These are phyloP conservation scores for Geopemphigus sp. DNA, from an alignment of 1,140 invertebrate species.

Conservation along the genomic window DNA sequence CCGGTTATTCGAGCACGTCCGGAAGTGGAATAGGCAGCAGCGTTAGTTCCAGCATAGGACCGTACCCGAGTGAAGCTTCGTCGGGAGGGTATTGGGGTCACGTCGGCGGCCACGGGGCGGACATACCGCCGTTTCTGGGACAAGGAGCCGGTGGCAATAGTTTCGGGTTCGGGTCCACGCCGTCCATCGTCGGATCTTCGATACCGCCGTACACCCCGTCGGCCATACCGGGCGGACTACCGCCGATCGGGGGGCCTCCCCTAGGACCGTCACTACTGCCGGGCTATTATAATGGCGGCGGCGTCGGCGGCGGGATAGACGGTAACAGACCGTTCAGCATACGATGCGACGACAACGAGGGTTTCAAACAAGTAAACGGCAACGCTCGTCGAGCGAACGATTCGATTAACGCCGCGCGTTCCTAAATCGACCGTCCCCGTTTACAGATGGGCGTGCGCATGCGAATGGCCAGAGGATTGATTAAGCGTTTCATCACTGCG, in stretches of 20 bases:
- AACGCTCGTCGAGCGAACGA: too few relatives aligned
- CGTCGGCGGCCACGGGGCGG: constrained; percentile 52
- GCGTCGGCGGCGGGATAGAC: constrained; percentile 12
- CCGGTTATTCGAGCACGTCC: constrained; percentile 48
- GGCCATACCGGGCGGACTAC: constrained; percentile 46
- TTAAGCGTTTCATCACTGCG: constrained; percentile 70
- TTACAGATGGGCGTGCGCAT: constrained; percentile 66
- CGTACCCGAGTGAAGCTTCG: constrained; percentile 55
- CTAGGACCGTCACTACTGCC: constrained; percentile 41
- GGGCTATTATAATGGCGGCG: not conserved
- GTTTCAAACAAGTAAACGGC: constrained; percentile 66
- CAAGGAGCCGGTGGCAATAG: constrained; percentile 5
- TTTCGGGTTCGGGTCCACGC: constrained; percentile 41
- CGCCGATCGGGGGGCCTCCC: constrained; percentile 7
- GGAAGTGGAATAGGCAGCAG: constrained; percentile 53
- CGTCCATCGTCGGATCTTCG: constrained; percentile 20
- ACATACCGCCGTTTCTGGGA: constrained; percentile 31
- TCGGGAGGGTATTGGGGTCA: constrained; percentile 55
- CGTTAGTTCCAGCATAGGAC: constrained; percentile 51
- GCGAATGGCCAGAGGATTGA: constrained; percentile 73
- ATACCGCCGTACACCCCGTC: constrained; percentile 44
- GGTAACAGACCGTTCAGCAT: constrained; percentile 56
- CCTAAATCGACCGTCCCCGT: not conserved
- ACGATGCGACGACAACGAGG: constrained; percentile 74
- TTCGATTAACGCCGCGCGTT: too few relatives aligned